Conservation (phyloP, 2,888 invertebrate species). For the Leucoma salicis region DNA sequence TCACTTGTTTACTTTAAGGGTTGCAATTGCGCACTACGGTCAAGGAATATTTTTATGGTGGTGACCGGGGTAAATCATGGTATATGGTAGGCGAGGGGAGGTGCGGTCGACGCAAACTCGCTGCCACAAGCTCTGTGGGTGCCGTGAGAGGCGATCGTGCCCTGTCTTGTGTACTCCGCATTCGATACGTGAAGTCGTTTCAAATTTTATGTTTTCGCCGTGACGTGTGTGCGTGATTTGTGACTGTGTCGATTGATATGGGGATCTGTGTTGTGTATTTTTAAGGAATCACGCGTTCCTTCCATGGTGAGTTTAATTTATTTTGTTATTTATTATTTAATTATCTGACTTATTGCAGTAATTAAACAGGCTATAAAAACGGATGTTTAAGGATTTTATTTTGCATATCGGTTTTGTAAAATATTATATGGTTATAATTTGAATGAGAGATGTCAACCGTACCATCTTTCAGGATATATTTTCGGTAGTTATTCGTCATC, state of each 20-base stretch:
- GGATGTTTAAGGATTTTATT: neutral
- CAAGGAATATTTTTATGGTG: constrained; percentile 68
- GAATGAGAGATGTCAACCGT: too few species aligned
- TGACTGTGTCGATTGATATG: constrained; percentile 36
- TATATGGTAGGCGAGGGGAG: constrained; percentile 36
- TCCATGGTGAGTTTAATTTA: constrained; percentile 35
- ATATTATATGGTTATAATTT: neutral
- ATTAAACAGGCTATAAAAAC: constrained; percentile 6
- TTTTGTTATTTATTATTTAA: constrained; percentile 5
- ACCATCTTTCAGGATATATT: too few species aligned
- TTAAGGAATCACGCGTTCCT: constrained; percentile 30
- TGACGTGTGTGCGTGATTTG: constrained; percentile 33
- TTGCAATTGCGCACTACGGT: constrained; percentile 68
- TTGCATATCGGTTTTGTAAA: too few species aligned
- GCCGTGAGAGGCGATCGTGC: constrained; percentile 46
- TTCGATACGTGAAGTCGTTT: constrained; percentile 31
- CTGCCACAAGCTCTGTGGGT: constrained; percentile 53
- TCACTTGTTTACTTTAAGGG: constrained; percentile 27
- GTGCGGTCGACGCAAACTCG: constrained; percentile 43
- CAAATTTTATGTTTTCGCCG: constrained; percentile 22
- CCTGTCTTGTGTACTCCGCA: constrained; percentile 25
- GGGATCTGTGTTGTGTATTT: constrained; percentile 27
- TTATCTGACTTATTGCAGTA: neutral
- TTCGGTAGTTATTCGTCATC: too few species aligned
- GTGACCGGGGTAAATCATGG: constrained; percentile 45